Base-by-base conservation (phyloP, 64 coral and sea anemone species). In the Pocillopora damicornis region DNA sequence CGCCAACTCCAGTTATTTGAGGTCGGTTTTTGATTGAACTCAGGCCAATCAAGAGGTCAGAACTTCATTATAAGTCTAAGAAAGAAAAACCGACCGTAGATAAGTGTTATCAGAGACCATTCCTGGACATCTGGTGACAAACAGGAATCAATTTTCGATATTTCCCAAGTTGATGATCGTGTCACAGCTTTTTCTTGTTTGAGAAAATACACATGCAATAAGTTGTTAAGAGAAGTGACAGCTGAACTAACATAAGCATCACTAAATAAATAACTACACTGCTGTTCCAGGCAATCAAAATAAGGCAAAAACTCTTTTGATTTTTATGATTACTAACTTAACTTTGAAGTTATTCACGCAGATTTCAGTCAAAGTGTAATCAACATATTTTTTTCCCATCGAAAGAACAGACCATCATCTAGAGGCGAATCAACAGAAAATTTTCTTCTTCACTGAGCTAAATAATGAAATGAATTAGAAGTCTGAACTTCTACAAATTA, bases 41-140 rank as follows among this genome's bases (percentile, higher is more conserved):
- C 42, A 51, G 42, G 20, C 20, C 20, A 71, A 71, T 71, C 67
- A 26, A 23, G 67, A 20, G 10, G 3, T 51, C 42, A 22, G 20
- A 11, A 9, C 20, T 71, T 71, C 25, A 11, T 23, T 71, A 51
- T 7, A 51, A 51, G 42, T 51, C 1, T 23, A n/a, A 17, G 26
- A 14, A 17, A 4, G 30, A 35, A 37, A 83, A 15, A 67, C 60
- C 18, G 61, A 83, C 16, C 16, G 35, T 35, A 81, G 22, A 35
- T 35, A 37, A 83, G 3, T 64, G 35, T 83, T 83, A 83, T 83
- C 80, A 83, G 80, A 11, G 67, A 67, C 16, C 8, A 15, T 38
- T 66, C 63, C 34, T 45, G 35, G 62, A 17, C 80, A 83, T 83
- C 80, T 83, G 80, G 62, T 38, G 8, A 77, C 42, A 51, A 51